Percentiles rank a stretch among this genome's conserved stretches.
phyloP scores from a whole-genome alignment of 2,797 vertebrate species.

The Acipenser transmontanus region DNA sequence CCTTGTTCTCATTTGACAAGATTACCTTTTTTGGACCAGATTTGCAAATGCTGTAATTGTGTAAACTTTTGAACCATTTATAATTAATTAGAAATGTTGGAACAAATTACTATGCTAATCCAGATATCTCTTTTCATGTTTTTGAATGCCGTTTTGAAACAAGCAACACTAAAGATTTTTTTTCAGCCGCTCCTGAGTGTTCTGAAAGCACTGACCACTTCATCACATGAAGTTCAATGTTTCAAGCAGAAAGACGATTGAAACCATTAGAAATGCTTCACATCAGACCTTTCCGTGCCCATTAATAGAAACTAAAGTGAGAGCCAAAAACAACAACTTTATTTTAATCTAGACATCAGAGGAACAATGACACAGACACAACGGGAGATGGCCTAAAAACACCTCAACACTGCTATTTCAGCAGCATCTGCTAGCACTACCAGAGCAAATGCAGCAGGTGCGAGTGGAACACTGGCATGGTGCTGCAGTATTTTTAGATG shows the following conservation, averaged over 20 bases:
- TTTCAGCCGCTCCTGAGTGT: background rate
- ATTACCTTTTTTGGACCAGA: slow-evolving; percentile 56
- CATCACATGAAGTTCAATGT: background rate
- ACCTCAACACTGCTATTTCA: slow-evolving; percentile 9
- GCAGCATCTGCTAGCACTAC: slow-evolving; percentile 48
- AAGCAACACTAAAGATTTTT: background rate
- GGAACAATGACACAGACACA: background rate
- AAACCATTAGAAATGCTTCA: background rate
- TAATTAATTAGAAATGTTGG: slow-evolving; percentile 66
- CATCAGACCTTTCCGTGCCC: background rate
- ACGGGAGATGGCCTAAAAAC: too few species aligned
- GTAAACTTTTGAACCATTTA: slow-evolving; percentile 52
- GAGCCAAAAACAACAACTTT: background rate
- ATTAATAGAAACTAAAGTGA: background rate
- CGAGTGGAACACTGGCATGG: slow-evolving; percentile 29
- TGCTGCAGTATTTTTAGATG: slow-evolving; percentile 39
- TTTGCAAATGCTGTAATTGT: slow-evolving; percentile 55
- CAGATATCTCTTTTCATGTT: slow-evolving; percentile 40
- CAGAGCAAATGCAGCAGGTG: slow-evolving; percentile 43
- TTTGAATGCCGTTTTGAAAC: slow-evolving; percentile 26
- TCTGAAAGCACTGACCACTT: background rate
- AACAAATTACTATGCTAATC: slow-evolving; percentile 70
- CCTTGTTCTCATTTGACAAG: slow-evolving; percentile 32
- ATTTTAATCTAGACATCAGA: background rate
- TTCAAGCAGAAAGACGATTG: background rate